Evolutionary conservation across 1,140 invertebrate species (phyloP), one percentile per base, ranked within the genome.

Genomic region (Schlechtendalia chinensis): DNA sequence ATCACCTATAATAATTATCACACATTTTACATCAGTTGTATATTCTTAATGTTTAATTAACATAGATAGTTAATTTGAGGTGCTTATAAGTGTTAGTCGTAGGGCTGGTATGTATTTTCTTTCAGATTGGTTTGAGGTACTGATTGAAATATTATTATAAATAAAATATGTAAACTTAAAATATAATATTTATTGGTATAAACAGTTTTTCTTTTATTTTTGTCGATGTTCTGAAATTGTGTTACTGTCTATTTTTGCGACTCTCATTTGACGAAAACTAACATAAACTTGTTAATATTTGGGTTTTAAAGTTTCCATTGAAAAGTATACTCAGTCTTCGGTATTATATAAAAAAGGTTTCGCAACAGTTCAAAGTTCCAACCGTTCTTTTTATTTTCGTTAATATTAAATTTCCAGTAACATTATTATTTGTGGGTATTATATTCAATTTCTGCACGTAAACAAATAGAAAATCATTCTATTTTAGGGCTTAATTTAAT

Each of bases 201-300:
- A 77, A 39, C n/a, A 39, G 32, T 39, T 39, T 39, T 39, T 8
- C 32, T 39, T 39, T 39, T 11, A 50, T 12, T 11, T 58, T 58
- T 77, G 27, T 58, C 39, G 54, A 45, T 59, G 54, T 77, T 59
- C 14, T 59, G 72, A 77, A 79, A 79, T 79, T 79, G 75, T 79
- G 75, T 79, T 79, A 79, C 75, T 79, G 75, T 79, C 75, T 79
- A 59, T 61, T 79, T 79, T 79, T 63, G 39, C 54, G 22, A 58
- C 32, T 63, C 39, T 50, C 45, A 22, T 45, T 79, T 58, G 58
- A 79, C 19, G 39, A 58, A 79, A 79, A 59, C 75, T 61, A 79
- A 79, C 39, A 79, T 61, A 63, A 39, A 39, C 3, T 39, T 8
- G 32, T 39, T 39, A 39, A 39, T 39, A 39, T 39, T 39, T 29